Evolutionary conservation across 2,113 vertebrate species (phyloP).

Genomic region (Nannobrachium achirus): DNA sequence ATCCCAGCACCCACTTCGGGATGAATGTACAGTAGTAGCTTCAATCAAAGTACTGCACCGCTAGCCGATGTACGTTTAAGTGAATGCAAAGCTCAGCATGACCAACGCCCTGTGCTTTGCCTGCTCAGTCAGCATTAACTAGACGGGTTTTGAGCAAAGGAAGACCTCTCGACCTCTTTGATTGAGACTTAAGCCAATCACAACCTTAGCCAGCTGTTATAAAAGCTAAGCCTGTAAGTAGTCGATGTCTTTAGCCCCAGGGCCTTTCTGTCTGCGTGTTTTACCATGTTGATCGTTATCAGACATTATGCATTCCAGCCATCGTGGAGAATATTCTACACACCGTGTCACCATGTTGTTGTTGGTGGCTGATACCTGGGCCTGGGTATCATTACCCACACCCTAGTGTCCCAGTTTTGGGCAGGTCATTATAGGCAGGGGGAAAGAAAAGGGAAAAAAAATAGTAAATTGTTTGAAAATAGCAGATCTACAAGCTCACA

Average conservation of each 20-base stretch:
- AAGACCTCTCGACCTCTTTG: conserved; percentile 42
- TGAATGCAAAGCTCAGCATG: conserved; percentile 15
- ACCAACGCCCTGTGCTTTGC: conserved; percentile 10
- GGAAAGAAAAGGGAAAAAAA: too few relatives aligned
- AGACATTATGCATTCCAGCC: neutral
- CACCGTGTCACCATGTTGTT: neutral
- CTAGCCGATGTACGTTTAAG: neutral
- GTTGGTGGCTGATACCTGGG: too few relatives aligned
- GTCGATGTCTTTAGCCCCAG: conserved; percentile 6
- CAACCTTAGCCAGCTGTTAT: conserved; percentile 27
- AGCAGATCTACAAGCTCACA: too few relatives aligned
- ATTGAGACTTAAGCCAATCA: conserved; percentile 39
- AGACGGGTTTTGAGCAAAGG: conserved; percentile 14
- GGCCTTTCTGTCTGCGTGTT: conserved; percentile 8
- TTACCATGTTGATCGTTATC: neutral
- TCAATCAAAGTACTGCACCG: neutral
- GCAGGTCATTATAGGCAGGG: too few relatives aligned
- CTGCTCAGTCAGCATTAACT: conserved; percentile 25
- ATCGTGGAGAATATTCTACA: neutral
- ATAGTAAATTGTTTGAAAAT: too few relatives aligned
- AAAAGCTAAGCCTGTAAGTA: conserved; percentile 6
- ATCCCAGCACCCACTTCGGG: too few relatives aligned
- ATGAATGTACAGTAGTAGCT: neutral
- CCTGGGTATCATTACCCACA: too few relatives aligned
- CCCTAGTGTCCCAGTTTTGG: too few relatives aligned